Evolutionary conservation across 1,140 invertebrate species (phyloP).

Genomic region (Chelonus insularis): DNA sequence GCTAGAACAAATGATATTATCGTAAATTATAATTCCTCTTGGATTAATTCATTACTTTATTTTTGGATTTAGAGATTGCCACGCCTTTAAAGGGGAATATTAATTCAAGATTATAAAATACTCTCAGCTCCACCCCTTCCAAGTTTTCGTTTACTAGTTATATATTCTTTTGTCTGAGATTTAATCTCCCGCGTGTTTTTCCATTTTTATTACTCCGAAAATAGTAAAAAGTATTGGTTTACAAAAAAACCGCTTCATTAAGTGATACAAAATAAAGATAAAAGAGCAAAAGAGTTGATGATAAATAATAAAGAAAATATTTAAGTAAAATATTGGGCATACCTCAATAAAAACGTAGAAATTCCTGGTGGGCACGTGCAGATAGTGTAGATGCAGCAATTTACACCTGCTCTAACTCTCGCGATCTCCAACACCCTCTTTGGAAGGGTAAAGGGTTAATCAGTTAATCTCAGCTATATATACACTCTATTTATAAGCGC

Average conservation of each 20-base stretch:
- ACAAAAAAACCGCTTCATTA: too few relatives aligned
- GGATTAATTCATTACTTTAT: too few relatives aligned
- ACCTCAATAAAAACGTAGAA: constrained; percentile 3
- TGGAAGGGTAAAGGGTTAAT: background rate
- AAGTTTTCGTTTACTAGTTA: constrained; percentile 11
- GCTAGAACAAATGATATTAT: too few relatives aligned
- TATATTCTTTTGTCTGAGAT: too few relatives aligned
- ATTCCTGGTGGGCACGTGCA: constrained; percentile 1
- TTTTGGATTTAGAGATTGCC: constrained; percentile 6
- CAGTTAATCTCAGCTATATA: constrained; percentile 4
- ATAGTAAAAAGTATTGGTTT: too few relatives aligned
- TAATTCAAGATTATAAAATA: constrained; percentile 10
- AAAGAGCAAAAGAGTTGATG: background rate
- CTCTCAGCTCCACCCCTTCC: constrained; percentile 27
- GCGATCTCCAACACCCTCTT: background rate
- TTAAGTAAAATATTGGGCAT: background rate
- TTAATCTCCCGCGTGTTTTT: too few relatives aligned
- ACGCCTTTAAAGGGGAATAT: constrained; percentile 20
- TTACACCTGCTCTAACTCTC: constrained; percentile 13
- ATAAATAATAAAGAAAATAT: background rate
- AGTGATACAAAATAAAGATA: too few relatives aligned
- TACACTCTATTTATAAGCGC: constrained; percentile 17
- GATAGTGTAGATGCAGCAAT: background rate
- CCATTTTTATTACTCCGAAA: too few relatives aligned
- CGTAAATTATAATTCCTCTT: too few relatives aligned